Evolutionary conservation across 2,797 vertebrate genomes (phyloP).

Genomic region (Psittacula echo): DNA sequence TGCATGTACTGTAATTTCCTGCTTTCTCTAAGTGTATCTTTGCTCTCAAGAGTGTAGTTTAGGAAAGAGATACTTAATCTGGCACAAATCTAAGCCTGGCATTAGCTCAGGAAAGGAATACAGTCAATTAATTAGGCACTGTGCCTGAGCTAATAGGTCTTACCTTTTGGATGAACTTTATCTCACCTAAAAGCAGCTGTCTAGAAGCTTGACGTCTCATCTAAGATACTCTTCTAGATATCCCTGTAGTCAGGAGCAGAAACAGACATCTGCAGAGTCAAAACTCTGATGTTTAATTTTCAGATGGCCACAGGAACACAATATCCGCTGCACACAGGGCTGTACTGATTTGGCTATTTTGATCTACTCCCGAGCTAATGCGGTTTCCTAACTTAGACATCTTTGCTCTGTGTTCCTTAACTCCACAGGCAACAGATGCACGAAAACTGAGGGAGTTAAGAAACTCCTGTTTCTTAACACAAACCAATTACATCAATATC

Average conservation of each 20-base stretch:
- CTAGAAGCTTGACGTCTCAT: not conserved
- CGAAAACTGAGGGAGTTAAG: not conserved
- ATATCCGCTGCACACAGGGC: not conserved
- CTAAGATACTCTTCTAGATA: not conserved
- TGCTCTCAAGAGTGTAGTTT: not conserved
- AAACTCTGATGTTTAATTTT: not conserved
- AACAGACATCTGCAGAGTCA: not conserved
- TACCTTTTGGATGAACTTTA: not conserved
- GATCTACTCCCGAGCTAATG: not conserved
- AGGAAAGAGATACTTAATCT: slow-evolving; percentile 1
- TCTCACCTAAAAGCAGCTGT: not conserved
- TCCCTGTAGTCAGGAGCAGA: not conserved
- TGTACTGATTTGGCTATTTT: not conserved
- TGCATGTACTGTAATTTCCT: not conserved
- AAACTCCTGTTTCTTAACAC: not conserved
- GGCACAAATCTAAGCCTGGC: not conserved
- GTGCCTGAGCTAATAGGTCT: not conserved
- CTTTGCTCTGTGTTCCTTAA: not conserved
- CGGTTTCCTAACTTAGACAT: not conserved
- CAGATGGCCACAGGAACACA: not conserved
- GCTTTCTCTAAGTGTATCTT: not conserved
- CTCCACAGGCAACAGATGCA: not conserved
- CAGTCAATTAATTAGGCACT: slow-evolving; percentile 29
- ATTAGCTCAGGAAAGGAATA: not conserved
- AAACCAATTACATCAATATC: not conserved